A percentile compares a stretch with the other conserved stretches of the same genome.
These are phyloP conservation scores for Brachypteracias leptosomus DNA, from an alignment of 2,113 vertebrate species.

Conservation along the genomic window DNA sequence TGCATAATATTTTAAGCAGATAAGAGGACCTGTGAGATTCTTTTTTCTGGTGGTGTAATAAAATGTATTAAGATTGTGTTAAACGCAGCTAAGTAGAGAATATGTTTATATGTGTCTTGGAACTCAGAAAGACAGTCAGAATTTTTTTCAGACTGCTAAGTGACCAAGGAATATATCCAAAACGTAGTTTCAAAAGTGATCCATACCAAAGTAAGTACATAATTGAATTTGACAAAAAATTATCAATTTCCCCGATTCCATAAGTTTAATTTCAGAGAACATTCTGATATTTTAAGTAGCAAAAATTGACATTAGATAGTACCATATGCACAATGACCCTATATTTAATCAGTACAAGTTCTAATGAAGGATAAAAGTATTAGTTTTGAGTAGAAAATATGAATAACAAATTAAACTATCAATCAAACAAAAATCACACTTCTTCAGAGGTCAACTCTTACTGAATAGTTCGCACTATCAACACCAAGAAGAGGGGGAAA, in stretches of 20 bases:
- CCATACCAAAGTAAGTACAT: neutral
- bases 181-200: neutral
- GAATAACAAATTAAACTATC: neutral
- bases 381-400: neutral
- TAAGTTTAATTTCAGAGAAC: neutral
- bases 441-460: neutral
- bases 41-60: neutral
- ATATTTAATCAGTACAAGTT: neutral
- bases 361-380: neutral
- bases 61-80: neutral
- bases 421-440: neutral
- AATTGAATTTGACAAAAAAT: neutral
- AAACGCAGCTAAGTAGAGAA: neutral
- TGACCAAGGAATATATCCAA: neutral
- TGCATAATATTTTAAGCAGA: neutral
- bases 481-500: neutral
- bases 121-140: neutral
- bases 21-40: neutral
- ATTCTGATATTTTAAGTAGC: neutral
- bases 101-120: neutral
- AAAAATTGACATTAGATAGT: neutral
- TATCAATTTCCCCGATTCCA: neutral
- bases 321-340: neutral
- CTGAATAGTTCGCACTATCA: neutral
- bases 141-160: neutral